These are phyloP conservation scores for Drosophila hamatofila DNA, from an alignment of 2,888 invertebrate genomes.

Conservation along the genomic window DNA sequence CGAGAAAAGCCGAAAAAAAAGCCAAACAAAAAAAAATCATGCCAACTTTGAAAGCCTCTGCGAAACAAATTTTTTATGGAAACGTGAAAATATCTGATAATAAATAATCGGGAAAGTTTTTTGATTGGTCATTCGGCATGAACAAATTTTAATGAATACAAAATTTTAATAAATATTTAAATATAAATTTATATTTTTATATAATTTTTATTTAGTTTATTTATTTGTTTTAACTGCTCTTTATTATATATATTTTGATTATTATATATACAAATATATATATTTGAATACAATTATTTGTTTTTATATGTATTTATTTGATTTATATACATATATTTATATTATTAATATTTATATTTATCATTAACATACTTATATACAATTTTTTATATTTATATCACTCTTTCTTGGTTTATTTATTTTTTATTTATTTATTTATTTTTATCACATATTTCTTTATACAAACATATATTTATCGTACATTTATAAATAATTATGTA, in stretches of 20 bases:
- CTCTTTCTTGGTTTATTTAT: not conserved
- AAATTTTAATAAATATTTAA: not conserved
- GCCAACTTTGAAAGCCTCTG: not conserved
- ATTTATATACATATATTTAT: no score
- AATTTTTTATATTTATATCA: not conserved
- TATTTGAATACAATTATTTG: no score
- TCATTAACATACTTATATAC: not conserved
- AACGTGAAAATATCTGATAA: not conserved
- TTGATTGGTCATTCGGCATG: not conserved
- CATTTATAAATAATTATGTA: no score
- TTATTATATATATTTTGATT: no score
- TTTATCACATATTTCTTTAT: no score
- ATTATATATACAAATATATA: no score
- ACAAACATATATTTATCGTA: not conserved
- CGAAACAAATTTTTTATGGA: not conserved
- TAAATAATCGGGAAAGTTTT: not conserved
- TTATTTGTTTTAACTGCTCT: no score
- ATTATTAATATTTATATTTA: not conserved
- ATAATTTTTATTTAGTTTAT: not conserved
- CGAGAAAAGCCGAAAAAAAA: constrained; percentile 16
- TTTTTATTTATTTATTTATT: not conserved
- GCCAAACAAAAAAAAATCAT: constrained; percentile 5
- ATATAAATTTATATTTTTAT: not conserved
- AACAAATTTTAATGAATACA: not conserved
- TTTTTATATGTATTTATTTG: no score